Evolutionary conservation across 2,113 vertebrate genomes (phyloP), one percentile per base, ranked within the genome.

Genomic region (Morone saxatilis): DNA sequence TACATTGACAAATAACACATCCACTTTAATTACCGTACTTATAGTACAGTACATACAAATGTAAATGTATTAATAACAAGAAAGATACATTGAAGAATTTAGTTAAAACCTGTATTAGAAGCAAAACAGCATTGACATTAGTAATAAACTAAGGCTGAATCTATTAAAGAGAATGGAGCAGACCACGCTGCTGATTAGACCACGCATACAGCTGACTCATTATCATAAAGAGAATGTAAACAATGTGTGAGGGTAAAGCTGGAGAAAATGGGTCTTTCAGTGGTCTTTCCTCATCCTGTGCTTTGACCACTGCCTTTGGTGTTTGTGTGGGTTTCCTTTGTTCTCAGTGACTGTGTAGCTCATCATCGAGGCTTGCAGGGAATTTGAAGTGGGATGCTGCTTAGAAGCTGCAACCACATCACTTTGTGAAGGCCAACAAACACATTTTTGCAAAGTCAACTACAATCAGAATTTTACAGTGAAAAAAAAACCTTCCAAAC

Each of bases 371-470:
- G 84, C 86, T 92, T 75, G 79, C 74, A 4, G 78, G 69, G 90
- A 93, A 93, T 94, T 87, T 40, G 65, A 83, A 90, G 91, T 92
- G 87, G 90, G 93, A 84, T 14, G 90, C 73, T 53, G 40, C 65
- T 86, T 88, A 81, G 63, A 87, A 56, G 19, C 86, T 59, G 65
- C 11, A 20, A 79, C 83, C 67, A 45, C 61, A 85, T 53, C 66
- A 86, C 85, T 76, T 40, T 50, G 50, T 48, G 43, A 76, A 85
- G 48, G 76, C 61, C 40, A 38, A 50, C 70, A 78, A 36, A 60
- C 50, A 77, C 83, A 78, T 83, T 83, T 86, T 84, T 69, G 57
- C 59, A 43, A 83, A 84, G 76, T 80, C 76, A 74, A 83, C 61
- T 48, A 63, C 60, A 71, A 80, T 77, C 48, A 73, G 38, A 77